Evolutionary conservation across 2,888 invertebrate species (phyloP).

Genomic region (Carpatolechia fugitivella): DNA sequence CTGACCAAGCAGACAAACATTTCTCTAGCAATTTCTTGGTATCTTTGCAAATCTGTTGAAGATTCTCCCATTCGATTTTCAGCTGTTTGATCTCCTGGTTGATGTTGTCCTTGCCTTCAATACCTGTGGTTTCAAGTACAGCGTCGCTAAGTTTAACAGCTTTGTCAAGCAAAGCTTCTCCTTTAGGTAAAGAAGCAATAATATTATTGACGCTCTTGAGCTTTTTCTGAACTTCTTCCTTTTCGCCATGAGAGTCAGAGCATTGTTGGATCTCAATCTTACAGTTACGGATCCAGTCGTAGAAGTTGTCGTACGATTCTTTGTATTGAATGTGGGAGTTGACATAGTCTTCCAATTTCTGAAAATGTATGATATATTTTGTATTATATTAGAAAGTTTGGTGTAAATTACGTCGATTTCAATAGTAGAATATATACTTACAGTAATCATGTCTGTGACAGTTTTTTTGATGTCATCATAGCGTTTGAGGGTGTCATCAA

Average conservation of each 20-base stretch:
- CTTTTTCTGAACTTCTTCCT: slow-evolving; percentile 86
- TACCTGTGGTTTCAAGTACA: slow-evolving; percentile 87
- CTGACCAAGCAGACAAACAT: slow-evolving; percentile 89
- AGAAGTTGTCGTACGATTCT: slow-evolving; percentile 87
- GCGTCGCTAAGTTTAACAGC: slow-evolving; percentile 86
- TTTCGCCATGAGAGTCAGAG: slow-evolving; percentile 93
- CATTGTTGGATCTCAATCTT: slow-evolving; percentile 91
- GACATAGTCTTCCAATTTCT: slow-evolving; percentile 89
- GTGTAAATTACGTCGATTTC: not conserved
- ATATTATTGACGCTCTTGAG: slow-evolving; percentile 86
- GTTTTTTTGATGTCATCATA: slow-evolving; percentile 84
- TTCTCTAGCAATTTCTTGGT: slow-evolving; percentile 86
- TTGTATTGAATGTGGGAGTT: slow-evolving; percentile 93
- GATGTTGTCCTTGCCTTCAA: slow-evolving; percentile 90
- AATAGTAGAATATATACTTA: slow-evolving; percentile 49
- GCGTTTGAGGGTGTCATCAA: slow-evolving; percentile 83
- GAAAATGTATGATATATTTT: slow-evolving; percentile 28
- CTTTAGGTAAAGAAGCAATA: slow-evolving; percentile 83
- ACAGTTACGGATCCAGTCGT: slow-evolving; percentile 91
- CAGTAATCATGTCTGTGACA: slow-evolving; percentile 82
- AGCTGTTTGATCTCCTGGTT: slow-evolving; percentile 90
- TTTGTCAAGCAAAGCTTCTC: slow-evolving; percentile 84
- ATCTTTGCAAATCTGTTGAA: slow-evolving; percentile 87
- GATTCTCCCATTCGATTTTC: slow-evolving; percentile 89
- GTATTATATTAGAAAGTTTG: no score